A percentile compares a stretch with the other conserved stretches of the same genome.
phyloP scores from a whole-genome alignment of 1,140 invertebrate species.

The Magallana angulata region DNA sequence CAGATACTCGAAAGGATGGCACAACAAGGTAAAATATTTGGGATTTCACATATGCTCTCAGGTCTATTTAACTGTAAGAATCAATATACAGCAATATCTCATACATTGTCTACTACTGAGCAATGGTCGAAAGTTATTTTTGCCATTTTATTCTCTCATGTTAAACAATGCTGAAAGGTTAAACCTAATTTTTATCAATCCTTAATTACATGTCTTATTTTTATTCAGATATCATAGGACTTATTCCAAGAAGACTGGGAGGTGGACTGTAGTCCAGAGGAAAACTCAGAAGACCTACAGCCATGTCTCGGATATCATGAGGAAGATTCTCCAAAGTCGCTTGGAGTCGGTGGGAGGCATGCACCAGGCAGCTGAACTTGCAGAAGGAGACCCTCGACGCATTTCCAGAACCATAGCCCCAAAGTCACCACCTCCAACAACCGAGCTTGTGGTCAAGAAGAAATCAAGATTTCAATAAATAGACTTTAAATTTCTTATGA shows the following conservation, averaged over 20 bases:
- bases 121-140: too few relatives aligned
- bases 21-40: background rate
- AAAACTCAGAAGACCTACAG: slow-evolving; percentile 24
- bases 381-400: background rate
- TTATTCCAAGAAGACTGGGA: slow-evolving; percentile 22
- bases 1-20: slow-evolving; percentile 9
- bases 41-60: background rate
- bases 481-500: too few relatives aligned
- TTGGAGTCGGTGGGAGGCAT: background rate
- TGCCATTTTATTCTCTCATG: too few relatives aligned
- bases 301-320: background rate
- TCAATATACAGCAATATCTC: too few relatives aligned
- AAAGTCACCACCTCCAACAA: slow-evolving; percentile 26
- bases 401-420: slow-evolving; percentile 17
- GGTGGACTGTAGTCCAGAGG: background rate
- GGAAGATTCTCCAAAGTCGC: background rate
- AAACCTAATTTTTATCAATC: background rate
- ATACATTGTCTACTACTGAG: too few relatives aligned
- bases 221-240: slow-evolving; percentile 33
- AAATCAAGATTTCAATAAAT: background rate
- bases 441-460: slow-evolving; percentile 16
- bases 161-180: too few relatives aligned
- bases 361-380: background rate
- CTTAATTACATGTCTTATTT: background rate
- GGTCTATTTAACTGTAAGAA: too few relatives aligned